Base-by-base conservation (phyloP, 2,797 vertebrate genomes). In the Acridotheres tristis region DNA sequence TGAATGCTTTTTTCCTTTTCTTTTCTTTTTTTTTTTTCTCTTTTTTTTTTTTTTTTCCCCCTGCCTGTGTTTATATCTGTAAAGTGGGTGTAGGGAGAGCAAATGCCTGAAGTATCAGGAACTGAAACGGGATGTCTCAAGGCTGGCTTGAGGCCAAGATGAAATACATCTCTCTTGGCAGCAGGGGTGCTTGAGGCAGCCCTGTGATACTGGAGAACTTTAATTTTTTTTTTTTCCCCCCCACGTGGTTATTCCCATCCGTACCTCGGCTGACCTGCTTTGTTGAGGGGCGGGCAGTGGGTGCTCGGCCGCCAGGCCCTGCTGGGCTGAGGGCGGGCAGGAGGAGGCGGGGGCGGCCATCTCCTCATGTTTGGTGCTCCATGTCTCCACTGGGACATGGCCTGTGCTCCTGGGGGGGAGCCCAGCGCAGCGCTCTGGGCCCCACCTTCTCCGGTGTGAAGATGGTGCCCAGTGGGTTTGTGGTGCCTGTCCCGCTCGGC, bases 131-230 rank as follows among this genome's bases (percentile, higher is more conserved):
- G 95, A 95, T 95, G 94, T 94, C 92, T 95, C 50, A 69, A 79
- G 87, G 51, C 82, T 97, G 96, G 96, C 94, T 59, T 20, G 20
- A 86, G 69, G 82, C 96, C 95, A 96, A 53, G 91, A 66, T 94
- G 95, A 96, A 97, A 97, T 91, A 47, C 85, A 96, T 93, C 95
- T 90, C 87, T 88, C 73, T 95, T 95, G 96, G 94, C 95, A 96
- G 94, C 81, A 58, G 94, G 72, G 92, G 65, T 97, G 93, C 86
- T 87, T 92, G 84, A 96, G 86, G 89, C 86, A 90, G 81, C 84
- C 94, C 90, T 94, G 75, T 94, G 90, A 95, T 72, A 97, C 87
- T 58, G 86, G 95, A 89, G 76, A 93, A 92, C 78, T 87, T 94
- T 92, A 91, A 88, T 92, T 96, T 40, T 14, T 40, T 96, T 54